Percentiles rank a stretch among this genome's conserved stretches.
Evolutionary conservation across 2,888 invertebrate species (phyloP).

Genomic region (Lasioglossum vierecki): DNA sequence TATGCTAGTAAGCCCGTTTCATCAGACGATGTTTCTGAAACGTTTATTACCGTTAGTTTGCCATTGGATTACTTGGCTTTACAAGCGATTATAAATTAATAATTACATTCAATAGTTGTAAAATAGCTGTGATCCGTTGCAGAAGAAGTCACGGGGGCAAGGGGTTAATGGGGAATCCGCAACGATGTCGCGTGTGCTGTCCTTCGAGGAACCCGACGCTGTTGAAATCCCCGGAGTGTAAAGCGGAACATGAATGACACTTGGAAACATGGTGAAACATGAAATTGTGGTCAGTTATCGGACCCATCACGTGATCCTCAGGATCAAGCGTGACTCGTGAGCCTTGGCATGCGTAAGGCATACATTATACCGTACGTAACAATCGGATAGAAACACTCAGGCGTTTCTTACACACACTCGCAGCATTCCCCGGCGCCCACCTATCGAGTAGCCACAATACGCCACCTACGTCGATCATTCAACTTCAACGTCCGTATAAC

Average conservation of each 20-base stretch:
- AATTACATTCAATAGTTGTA: neutral
- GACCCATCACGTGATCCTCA: constrained; percentile 58
- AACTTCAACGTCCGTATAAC: constrained; percentile 40
- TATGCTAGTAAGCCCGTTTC: neutral
- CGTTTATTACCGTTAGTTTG: neutral
- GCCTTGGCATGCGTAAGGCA: constrained; percentile 75
- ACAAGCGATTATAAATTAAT: neutral
- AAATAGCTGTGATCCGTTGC: neutral
- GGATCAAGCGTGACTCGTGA: constrained; percentile 69
- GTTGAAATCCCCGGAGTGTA: neutral
- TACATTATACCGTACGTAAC: constrained; percentile 57
- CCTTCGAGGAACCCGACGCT: neutral
- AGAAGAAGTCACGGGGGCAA: neutral
- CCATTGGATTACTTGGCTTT: neutral
- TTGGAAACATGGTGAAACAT: constrained; percentile 4
- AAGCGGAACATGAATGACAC: constrained; percentile 8
- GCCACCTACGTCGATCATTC: constrained; percentile 65
- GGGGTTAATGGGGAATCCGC: neutral
- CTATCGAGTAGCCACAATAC: constrained; percentile 54
- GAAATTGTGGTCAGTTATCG: constrained; percentile 30
- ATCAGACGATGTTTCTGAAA: neutral
- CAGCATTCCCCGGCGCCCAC: constrained; percentile 57
- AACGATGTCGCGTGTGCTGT: neutral
- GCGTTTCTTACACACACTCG: constrained; percentile 38
- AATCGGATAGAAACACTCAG: constrained; percentile 60